phyloP scores from a whole-genome alignment of 2,113 vertebrate genomes.

The Egretta garzetta region DNA sequence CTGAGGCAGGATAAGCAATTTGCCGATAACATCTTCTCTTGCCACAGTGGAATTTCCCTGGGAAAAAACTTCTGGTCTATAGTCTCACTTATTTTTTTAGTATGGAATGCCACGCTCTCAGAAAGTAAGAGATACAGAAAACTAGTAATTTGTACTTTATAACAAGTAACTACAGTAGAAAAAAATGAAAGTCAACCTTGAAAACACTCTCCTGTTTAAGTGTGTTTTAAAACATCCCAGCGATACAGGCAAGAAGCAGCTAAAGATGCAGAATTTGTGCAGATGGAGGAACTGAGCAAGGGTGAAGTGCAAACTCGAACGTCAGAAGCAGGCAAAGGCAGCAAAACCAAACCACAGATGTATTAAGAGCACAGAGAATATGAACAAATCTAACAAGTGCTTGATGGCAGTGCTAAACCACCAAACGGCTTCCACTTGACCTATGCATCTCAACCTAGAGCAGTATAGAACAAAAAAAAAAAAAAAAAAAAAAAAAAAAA shows the following conservation, averaged over 20 bases:
- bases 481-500: neutral
- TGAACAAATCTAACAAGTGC: neutral
- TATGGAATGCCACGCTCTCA: neutral
- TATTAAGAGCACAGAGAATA: neutral
- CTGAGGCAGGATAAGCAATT: neutral
- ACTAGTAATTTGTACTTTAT: neutral
- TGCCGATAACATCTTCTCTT: neutral
- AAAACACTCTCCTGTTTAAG: neutral
- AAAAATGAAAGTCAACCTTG: neutral
- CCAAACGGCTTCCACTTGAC: neutral
- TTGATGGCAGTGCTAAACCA: neutral
- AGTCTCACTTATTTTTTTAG: neutral
- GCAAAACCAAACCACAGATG: neutral
- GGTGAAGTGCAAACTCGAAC: neutral
- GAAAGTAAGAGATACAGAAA: neutral
- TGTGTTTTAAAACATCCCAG: neutral
- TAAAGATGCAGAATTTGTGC: neutral
- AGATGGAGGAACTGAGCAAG: neutral
- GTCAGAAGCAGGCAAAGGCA: neutral
- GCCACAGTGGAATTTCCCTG: neutral
- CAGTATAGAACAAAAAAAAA: neutral
- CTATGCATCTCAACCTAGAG: neutral
- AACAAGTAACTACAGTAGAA: neutral
- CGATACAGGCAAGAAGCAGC: neutral
- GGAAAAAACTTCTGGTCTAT: rapidly evolving